These are phyloP conservation scores for Lycaon pictus DNA, from an alignment of 2,113 vertebrate genomes.

Conservation along the genomic window DNA sequence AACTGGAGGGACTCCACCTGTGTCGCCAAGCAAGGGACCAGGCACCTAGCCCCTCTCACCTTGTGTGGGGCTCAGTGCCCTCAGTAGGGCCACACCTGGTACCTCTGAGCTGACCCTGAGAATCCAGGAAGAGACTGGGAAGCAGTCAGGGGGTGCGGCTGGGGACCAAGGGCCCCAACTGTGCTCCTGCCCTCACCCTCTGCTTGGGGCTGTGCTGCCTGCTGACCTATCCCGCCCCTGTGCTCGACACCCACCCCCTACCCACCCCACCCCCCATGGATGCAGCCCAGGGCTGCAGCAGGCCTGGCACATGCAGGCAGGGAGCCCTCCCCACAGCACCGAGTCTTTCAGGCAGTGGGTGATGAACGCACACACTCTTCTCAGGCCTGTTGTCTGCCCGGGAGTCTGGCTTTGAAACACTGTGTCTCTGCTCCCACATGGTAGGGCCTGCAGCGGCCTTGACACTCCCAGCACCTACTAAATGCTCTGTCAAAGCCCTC, in stretches of 20 bases:
- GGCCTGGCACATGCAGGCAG: background rate
- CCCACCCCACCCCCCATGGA: too few relatives aligned
- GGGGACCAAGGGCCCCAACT: too few relatives aligned
- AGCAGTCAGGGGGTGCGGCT: fast-evolving
- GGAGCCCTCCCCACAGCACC: background rate
- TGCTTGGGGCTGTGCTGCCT: background rate
- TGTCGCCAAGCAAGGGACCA: fast-evolving
- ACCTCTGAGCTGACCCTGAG: background rate
- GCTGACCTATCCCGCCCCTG: background rate
- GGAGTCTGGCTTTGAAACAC: background rate
- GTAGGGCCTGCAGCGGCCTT: background rate
- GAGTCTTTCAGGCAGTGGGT: fast-evolving
- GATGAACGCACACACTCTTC: background rate
- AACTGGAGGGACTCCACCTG: fast-evolving
- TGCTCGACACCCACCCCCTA: too few relatives aligned
- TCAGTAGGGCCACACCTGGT: fast-evolving
- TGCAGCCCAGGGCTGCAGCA: background rate
- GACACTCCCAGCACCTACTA: too few relatives aligned
- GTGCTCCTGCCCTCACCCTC: fast-evolving
- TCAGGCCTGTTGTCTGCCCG: too few relatives aligned
- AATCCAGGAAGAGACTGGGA: background rate
- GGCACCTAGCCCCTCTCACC: background rate
- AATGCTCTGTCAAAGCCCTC: background rate
- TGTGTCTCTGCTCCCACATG: background rate
- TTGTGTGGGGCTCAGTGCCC: background rate